Percentiles rank a stretch among this genome's conserved stretches.
phyloP scores from a whole-genome alignment of 2,113 vertebrate species.

The Oxyruncus cristatus region DNA sequence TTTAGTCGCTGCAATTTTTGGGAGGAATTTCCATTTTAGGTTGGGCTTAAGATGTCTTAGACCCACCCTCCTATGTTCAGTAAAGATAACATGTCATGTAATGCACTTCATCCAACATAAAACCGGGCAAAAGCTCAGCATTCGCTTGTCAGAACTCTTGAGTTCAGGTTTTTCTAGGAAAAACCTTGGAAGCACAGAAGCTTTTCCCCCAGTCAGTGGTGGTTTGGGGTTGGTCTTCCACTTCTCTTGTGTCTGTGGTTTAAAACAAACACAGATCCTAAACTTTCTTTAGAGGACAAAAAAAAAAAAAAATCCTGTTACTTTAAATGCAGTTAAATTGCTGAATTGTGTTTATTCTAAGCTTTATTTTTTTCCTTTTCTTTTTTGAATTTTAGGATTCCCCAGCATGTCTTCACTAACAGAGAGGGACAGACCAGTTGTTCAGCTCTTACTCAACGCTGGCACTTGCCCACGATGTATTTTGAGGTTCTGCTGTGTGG shows the following conservation, averaged over 20 bases:
- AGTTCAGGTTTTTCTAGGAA: background rate
- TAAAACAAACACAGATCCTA: background rate
- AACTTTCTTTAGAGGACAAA: background rate
- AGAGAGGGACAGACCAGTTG: constrained; percentile 82
- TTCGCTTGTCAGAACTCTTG: background rate
- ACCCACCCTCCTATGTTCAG: background rate
- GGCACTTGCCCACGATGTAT: constrained; percentile 91
- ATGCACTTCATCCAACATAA: background rate
- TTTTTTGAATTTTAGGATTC: background rate
- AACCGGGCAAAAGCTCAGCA: background rate
- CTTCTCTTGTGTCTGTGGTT: background rate
- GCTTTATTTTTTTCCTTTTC: background rate
- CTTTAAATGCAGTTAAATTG: background rate
- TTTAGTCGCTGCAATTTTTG: background rate
- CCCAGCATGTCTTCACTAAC: constrained; percentile 81
- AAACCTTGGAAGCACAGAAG: background rate
- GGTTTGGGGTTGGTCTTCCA: background rate
- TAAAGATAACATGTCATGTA: background rate
- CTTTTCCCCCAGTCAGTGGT: background rate
- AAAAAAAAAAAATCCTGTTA: background rate
- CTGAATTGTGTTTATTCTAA: background rate
- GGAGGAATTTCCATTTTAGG: background rate
- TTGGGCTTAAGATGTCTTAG: background rate
- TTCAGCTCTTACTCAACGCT: constrained; percentile 77
- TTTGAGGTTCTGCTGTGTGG: constrained; percentile 89